Evolutionary conservation across 2,113 vertebrate species (phyloP).

Genomic region (Hydrochoerus hydrochaeris): DNA sequence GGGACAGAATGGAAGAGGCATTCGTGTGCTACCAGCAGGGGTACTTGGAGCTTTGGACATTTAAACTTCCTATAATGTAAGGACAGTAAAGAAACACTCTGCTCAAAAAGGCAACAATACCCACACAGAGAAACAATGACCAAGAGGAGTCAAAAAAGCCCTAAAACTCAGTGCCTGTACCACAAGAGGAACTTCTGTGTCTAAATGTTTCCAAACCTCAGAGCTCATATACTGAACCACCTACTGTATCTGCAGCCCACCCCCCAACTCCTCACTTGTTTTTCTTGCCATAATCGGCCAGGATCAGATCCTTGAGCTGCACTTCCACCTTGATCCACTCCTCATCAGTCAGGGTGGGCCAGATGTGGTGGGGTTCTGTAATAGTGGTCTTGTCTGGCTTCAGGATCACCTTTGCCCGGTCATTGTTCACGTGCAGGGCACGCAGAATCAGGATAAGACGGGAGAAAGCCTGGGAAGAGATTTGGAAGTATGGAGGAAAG

Average conservation of each 20-base stretch:
- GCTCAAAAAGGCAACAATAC: background rate
- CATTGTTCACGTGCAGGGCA: constrained; percentile 97
- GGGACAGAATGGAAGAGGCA: background rate
- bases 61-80: background rate
- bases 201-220: background rate
- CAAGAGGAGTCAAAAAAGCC: background rate
- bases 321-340: constrained; percentile 99
- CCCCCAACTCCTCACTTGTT: constrained; percentile 95
- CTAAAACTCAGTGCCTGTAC: background rate
- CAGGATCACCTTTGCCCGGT: constrained; percentile 98
- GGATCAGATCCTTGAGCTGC: constrained; percentile 98
- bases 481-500: fast-evolving
- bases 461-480: constrained; percentile 94
- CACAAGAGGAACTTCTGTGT: background rate
- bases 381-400: constrained; percentile 99
- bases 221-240: background rate
- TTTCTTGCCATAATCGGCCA: constrained; percentile 99
- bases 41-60: background rate
- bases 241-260: background rate
- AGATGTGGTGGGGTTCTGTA: constrained; percentile 99
- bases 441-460: constrained; percentile 98
- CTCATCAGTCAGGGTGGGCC: constrained; percentile 98
- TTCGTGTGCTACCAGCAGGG: background rate
- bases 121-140: background rate
- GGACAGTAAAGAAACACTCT: background rate